A percentile compares a stretch with the other conserved stretches of the same genome.
Evolutionary conservation across 2,113 vertebrate genomes (phyloP).

Genomic region (Chlorodrepanis virens): DNA sequence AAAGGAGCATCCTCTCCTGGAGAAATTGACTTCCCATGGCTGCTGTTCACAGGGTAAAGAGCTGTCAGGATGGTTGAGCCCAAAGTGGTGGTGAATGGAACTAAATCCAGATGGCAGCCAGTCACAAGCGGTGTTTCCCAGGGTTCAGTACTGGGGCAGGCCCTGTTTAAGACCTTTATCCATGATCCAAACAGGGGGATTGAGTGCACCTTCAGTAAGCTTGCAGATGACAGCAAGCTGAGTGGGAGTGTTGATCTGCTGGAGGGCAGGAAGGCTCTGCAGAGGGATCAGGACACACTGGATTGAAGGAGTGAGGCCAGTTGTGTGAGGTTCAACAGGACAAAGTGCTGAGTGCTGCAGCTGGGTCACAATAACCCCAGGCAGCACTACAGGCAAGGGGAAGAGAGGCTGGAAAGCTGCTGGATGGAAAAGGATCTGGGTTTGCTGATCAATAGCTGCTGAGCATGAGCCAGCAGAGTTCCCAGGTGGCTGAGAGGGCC

Average conservation of each 20-base stretch:
- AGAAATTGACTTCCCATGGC: background rate
- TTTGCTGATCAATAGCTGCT: background rate
- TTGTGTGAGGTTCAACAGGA: background rate
- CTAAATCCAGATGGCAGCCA: background rate
- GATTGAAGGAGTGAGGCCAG: background rate
- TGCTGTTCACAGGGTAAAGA: background rate
- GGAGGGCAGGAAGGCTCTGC: background rate
- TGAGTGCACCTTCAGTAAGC: background rate
- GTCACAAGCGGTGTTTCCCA: background rate
- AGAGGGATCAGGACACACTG: background rate
- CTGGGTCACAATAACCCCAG: background rate
- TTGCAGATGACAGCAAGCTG: background rate
- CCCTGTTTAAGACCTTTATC: background rate
- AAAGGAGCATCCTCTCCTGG: background rate
- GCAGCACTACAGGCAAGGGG: rapidly evolving
- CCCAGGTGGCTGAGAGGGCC: background rate
- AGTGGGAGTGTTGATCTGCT: background rate
- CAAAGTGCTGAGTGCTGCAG: background rate
- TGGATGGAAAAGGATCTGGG: background rate
- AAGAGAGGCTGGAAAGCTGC: background rate
- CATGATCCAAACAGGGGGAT: background rate
- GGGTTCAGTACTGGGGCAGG: rapidly evolving
- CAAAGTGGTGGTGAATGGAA: background rate
- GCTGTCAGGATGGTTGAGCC: background rate
- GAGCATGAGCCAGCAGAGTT: background rate